These are phyloP conservation scores for Cantharis flavilabris DNA, from an alignment of 2,888 invertebrate genomes.

Conservation along the genomic window DNA sequence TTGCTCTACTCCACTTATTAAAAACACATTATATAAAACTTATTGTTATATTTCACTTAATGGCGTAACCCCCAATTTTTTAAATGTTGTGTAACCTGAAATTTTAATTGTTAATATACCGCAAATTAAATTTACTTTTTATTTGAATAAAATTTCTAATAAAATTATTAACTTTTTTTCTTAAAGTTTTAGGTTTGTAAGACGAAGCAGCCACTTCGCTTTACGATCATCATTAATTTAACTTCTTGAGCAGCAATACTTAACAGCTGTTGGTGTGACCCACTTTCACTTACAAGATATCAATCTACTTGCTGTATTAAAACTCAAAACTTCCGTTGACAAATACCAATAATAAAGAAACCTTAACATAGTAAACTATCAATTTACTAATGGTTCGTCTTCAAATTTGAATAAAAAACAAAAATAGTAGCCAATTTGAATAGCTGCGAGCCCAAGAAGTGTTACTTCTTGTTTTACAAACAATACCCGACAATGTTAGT, in stretches of 20 bases:
- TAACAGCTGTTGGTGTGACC: constrained; percentile 32
- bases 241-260: constrained; percentile 2
- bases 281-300: constrained; percentile 35
- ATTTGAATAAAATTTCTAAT: background rate
- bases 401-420: background rate
- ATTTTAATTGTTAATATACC: background rate
- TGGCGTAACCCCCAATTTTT: background rate
- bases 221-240: background rate
- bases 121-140: background rate
- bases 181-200: background rate
- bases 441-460: background rate
- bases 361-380: background rate
- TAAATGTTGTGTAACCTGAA: background rate
- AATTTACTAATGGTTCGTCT: background rate
- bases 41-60: background rate
- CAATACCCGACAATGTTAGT: background rate
- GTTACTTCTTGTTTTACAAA: background rate
- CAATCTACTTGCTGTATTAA: constrained; percentile 22
- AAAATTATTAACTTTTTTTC: background rate
- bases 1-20: background rate
- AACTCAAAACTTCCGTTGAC: constrained; percentile 24
- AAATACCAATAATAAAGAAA: constrained; percentile 8
- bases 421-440: background rate
- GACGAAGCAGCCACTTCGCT: background rate
- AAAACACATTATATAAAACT: background rate